A percentile compares a stretch with the other conserved stretches of the same genome.
phyloP scores from a whole-genome alignment of 92 coral and sea anemone genomes.

The Nematostella vectensis region DNA sequence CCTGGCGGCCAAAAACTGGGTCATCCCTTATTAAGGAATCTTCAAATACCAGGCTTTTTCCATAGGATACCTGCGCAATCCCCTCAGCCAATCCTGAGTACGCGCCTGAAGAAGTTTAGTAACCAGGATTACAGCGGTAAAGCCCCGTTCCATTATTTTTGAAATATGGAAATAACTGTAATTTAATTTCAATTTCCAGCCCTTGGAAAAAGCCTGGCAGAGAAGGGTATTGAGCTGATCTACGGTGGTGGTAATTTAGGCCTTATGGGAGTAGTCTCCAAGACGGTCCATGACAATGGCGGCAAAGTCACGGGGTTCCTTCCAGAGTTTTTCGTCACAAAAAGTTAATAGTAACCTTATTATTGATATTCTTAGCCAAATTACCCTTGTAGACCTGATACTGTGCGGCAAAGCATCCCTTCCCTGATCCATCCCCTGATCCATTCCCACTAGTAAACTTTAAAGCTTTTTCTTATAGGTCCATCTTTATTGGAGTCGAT shows the following conservation, averaged over 20 bases:
- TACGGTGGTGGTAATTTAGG: conserved; percentile 85
- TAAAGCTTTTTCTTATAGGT: neutral
- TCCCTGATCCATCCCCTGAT: neutral
- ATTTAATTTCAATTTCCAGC: conserved; percentile 16
- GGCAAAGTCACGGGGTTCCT: conserved; percentile 80
- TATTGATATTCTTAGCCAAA: neutral
- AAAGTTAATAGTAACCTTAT: conserved; percentile 9
- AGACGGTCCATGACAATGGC: conserved; percentile 56
- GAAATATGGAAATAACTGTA: neutral
- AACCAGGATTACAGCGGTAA: too few relatives aligned
- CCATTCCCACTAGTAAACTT: neutral
- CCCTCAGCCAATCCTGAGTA: too few relatives aligned
- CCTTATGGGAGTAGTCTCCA: conserved; percentile 72
- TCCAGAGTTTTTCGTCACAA: conserved; percentile 48
- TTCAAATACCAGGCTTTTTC: too few relatives aligned
- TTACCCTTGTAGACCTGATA: neutral
- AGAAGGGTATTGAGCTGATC: conserved; percentile 58
- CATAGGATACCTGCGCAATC: too few relatives aligned
- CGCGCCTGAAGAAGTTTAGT: too few relatives aligned
- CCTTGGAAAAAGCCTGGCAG: conserved; percentile 62
- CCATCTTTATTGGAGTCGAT: conserved; percentile 4
- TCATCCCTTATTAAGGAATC: too few relatives aligned
- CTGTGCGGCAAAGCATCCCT: too few relatives aligned
- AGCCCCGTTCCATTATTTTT: too few relatives aligned
- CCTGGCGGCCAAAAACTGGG: too few relatives aligned